phyloP scores from a whole-genome alignment of 2,888 invertebrate species.

The Spilarctia lutea region DNA sequence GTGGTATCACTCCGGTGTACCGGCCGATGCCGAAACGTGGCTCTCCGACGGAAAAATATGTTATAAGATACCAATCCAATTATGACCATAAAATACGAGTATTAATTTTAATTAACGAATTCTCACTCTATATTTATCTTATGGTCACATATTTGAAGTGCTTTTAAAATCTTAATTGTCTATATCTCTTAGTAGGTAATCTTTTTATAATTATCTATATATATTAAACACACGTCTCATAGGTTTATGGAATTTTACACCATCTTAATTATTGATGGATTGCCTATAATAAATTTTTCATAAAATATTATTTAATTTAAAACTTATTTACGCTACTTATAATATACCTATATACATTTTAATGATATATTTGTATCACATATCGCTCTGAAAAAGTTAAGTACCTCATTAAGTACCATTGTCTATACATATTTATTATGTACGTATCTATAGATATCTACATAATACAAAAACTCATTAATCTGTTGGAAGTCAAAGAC shows the following conservation, averaged over 20 bases:
- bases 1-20: too few species aligned
- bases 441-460: constrained; percentile 52
- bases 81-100: neutral
- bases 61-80: neutral
- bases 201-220: constrained; percentile 35
- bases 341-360: constrained; percentile 20
- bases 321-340: constrained; percentile 27
- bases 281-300: constrained; percentile 29
- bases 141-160: constrained; percentile 29
- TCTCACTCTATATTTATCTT: constrained; percentile 19
- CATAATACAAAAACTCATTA: constrained; percentile 61
- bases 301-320: constrained; percentile 34
- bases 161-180: constrained; percentile 27
- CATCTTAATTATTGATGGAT: constrained; percentile 34
- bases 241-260: constrained; percentile 34
- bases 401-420: constrained; percentile 62
- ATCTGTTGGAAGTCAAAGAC: constrained; percentile 65
- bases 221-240: constrained; percentile 29
- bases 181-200: constrained; percentile 37
- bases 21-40: too few species aligned
- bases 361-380: constrained; percentile 34
- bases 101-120: constrained; percentile 27
- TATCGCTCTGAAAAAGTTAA: constrained; percentile 52
- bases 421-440: constrained; percentile 61
- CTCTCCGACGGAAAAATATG: too few species aligned